These are phyloP conservation scores for Nymphalis urticae DNA, from an alignment of 2,888 invertebrate species.

Conservation along the genomic window DNA sequence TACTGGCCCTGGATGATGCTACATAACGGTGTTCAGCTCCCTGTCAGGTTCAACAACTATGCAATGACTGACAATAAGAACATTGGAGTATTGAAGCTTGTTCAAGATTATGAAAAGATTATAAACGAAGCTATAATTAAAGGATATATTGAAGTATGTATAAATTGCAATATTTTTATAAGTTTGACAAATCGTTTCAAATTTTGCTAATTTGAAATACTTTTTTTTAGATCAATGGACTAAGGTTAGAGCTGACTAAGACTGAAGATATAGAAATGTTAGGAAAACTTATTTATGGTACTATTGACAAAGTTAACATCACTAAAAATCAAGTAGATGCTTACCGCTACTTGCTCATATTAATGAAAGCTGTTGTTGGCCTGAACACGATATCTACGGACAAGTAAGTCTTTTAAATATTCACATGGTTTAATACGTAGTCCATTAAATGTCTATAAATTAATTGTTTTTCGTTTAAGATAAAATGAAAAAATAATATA, in stretches of 20 bases:
- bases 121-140: conserved; percentile 81
- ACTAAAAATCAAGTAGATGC: conserved; percentile 60
- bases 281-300: conserved; percentile 76
- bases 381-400: conserved; percentile 60
- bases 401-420: conserved; percentile 55
- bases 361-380: conserved; percentile 75
- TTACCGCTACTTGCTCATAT: conserved; percentile 81
- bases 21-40: conserved; percentile 79
- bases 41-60: conserved; percentile 73
- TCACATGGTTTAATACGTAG: neutral
- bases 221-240: conserved; percentile 62
- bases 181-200: neutral
- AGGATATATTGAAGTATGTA: conserved; percentile 72
- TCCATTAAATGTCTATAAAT: neutral
- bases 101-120: conserved; percentile 73
- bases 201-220: neutral
- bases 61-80: conserved; percentile 58
- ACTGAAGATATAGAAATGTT: conserved; percentile 77
- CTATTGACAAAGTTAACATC: conserved; percentile 62
- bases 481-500: neutral
- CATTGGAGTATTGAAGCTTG: conserved; percentile 48
- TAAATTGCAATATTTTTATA: conserved; percentile 19
- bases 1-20: conserved; percentile 81
- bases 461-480: conserved; percentile 1
- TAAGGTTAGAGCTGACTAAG: conserved; percentile 62